Conservation (phyloP, 2,113 vertebrate species). For the Xenotilapia leptura region DNA sequence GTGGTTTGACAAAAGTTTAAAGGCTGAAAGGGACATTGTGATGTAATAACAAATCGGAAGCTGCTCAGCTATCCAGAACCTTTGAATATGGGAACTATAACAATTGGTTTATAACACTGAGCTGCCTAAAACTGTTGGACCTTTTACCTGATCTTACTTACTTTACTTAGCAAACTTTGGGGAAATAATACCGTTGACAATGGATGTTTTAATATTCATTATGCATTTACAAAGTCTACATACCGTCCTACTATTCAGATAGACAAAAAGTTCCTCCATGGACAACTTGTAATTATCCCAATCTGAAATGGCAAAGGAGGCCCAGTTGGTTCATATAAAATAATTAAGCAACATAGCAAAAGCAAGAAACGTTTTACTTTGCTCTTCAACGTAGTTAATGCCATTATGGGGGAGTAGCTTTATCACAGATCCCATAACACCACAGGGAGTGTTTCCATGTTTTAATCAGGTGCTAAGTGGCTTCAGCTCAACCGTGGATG, state of each 20-base stretch:
- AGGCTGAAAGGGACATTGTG: neutral
- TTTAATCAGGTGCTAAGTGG: conserved; percentile 71
- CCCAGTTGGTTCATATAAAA: conserved; percentile 10
- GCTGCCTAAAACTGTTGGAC: neutral
- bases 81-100: neutral
- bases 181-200: neutral
- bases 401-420: conserved; percentile 21
- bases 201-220: neutral
- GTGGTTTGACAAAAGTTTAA: neutral
- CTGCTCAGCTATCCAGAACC: neutral
- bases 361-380: conserved; percentile 29
- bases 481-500: conserved; percentile 54
- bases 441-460: conserved; percentile 58
- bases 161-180: neutral
- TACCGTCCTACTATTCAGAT: neutral
- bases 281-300: neutral
- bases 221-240: neutral
- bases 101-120: neutral
- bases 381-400: conserved; percentile 24
- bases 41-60: neutral
- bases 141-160: neutral
- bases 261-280: neutral
- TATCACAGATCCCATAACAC: conserved; percentile 51
- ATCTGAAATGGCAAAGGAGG: neutral
- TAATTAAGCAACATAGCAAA: conserved; percentile 23